Percentiles rank a stretch among this genome's conserved stretches.
phyloP scores from a whole-genome alignment of 2,888 invertebrate genomes.

The Subacronicta megacephala region DNA sequence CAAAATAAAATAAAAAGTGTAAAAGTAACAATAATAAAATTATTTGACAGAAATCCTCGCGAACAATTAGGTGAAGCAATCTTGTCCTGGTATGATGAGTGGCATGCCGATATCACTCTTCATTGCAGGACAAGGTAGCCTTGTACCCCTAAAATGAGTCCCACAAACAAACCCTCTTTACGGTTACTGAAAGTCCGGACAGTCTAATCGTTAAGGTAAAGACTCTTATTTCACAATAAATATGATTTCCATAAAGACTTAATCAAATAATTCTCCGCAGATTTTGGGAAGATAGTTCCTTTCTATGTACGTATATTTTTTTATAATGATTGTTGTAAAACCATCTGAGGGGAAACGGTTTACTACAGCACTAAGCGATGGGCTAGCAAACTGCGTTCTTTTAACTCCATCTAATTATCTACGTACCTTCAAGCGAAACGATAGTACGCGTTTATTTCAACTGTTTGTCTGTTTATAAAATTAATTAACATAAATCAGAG shows the following conservation, averaged over 20 bases:
- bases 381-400: conserved; percentile 43
- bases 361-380: conserved; percentile 36
- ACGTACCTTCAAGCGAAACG: conserved; percentile 57
- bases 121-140: too few relatives aligned
- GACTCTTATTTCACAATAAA: neutral
- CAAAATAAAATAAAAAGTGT: conserved; percentile 7
- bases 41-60: conserved; percentile 48
- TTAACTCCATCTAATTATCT: conserved; percentile 56
- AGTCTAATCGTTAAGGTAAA: conserved; percentile 15
- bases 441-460: conserved; percentile 49
- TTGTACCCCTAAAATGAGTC: conserved; percentile 56
- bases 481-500: conserved; percentile 60
- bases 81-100: too few relatives aligned
- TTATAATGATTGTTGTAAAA: conserved; percentile 39
- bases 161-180: conserved; percentile 73
- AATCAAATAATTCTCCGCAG: conserved; percentile 3
- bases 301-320: conserved; percentile 11
- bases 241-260: neutral
- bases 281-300: conserved; percentile 15
- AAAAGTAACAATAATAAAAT: conserved; percentile 24
- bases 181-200: conserved; percentile 16
- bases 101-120: too few relatives aligned
- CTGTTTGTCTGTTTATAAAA: conserved; percentile 58
- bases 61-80: conserved; percentile 70
- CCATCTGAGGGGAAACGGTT: conserved; percentile 47